These are phyloP conservation scores for Pyrrhosoma nymphula DNA, from an alignment of 2,888 invertebrate species.

Conservation along the genomic window DNA sequence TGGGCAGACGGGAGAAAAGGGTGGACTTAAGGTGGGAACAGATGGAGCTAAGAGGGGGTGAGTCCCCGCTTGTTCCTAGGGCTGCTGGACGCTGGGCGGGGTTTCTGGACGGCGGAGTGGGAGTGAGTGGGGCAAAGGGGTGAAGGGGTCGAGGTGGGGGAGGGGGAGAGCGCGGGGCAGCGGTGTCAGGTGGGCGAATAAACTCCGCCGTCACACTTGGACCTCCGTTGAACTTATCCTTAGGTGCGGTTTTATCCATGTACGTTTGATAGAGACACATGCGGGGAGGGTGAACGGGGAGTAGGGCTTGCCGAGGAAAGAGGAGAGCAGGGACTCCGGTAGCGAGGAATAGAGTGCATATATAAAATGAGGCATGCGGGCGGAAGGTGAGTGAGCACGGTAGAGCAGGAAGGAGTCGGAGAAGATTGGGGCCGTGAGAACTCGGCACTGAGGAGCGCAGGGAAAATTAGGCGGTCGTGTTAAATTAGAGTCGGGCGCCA, in stretches of 20 bases:
- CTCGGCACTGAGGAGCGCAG: neutral
- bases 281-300: neutral
- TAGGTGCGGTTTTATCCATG: constrained; percentile 31
- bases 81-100: neutral
- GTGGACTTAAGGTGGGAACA: too few relatives aligned
- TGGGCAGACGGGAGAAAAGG: neutral
- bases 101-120: neutral
- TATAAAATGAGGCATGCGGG: neutral
- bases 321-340: neutral
- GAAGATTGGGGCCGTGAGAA: neutral
- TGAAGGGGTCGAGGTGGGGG: too few relatives aligned
- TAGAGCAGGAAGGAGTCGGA: neutral
- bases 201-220: constrained; percentile 22
- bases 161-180: neutral
- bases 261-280: constrained; percentile 28
- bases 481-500: neutral
- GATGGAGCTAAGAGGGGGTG: neutral
- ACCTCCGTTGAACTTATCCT: constrained; percentile 20
- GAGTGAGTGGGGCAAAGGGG: neutral
- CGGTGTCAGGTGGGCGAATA: neutral
- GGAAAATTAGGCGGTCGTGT: neutral
- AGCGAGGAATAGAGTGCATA: neutral
- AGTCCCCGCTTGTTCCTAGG: neutral
- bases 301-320: neutral
- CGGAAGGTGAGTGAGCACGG: neutral